Evolutionary conservation across 1,140 invertebrate species (phyloP), one percentile per base, ranked within the genome.

Genomic region (Cydia pomonella): DNA sequence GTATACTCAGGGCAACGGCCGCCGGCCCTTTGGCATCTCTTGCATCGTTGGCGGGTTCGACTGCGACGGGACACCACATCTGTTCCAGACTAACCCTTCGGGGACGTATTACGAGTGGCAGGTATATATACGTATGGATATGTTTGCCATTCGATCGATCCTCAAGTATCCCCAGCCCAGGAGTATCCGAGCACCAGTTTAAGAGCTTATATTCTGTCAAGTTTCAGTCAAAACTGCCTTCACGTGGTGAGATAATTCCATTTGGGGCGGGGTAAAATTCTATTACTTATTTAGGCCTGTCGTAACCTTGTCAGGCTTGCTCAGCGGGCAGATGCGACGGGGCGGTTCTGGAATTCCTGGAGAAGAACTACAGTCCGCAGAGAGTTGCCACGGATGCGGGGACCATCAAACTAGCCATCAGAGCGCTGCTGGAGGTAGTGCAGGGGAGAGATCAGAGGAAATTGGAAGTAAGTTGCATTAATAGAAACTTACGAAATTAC

Each of bases 21-120:
- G 98, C 76, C 95, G 99, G 88, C 99, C 99, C 9, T 99, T 99
- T 93, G 99, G 99, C 79, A 98, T 99, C 80, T 99, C 98, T 3
- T 98, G 98, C 87, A 93, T 99, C 5, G 96, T 99, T 83, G 98
- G 97, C 74, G 99, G 99, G 16, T 99, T 99, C 93, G 98, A 99
- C 93, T 96, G 96, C 82, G 98, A 99, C 93, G 98, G 98, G 2
- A 95, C 96, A 23, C 97, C 98, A 3, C 98, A 98, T 93, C 93
- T 99, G 38, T 99, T 99, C 93, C 98, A 99, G 93, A 99, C 98
- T 3, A 98, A 99, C 90, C 99, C 99, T 1, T 99, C 98, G 66
- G 98, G 98, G 66, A 98, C 98, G 82, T 99, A 98, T 90, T 98
- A 99, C 86, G 98, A 99, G 92, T 99, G 98, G 97, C 98, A 98